Percentiles rank a stretch among this genome's conserved stretches.
Conservation (phyloP, 2,888 invertebrate genomes). For the Notocelia uddmanniana region DNA sequence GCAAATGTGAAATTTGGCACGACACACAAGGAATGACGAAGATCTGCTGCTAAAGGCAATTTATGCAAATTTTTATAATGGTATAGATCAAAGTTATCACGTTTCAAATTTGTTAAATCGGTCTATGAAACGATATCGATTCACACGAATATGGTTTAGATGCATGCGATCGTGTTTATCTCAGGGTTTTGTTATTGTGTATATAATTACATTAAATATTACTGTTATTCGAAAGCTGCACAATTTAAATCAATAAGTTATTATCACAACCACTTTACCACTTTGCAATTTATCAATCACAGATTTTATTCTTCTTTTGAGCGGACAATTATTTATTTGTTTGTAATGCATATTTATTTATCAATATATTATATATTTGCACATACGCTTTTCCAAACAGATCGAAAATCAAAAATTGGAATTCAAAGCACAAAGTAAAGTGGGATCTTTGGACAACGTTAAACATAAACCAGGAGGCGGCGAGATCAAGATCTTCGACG, state of each 20-base stretch:
- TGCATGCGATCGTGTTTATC: constrained; percentile 64
- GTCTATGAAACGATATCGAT: constrained; percentile 45
- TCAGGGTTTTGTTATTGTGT: constrained; percentile 51
- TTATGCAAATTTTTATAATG: constrained; percentile 22
- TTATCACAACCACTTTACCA: too few species aligned
- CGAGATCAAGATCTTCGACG: constrained; percentile 97
- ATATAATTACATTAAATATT: constrained; percentile 47
- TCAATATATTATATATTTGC: constrained; percentile 63
- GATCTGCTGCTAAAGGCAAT: constrained; percentile 12
- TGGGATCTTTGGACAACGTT: constrained; percentile 96
- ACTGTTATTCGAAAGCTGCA: constrained; percentile 47
- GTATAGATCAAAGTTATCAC: not conserved
- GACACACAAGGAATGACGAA: constrained; percentile 24
- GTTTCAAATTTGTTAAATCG: constrained; percentile 13
- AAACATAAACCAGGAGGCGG: constrained; percentile 97
- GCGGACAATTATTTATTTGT: constrained; percentile 39
- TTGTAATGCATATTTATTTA: constrained; percentile 49
- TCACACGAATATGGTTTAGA: constrained; percentile 59
- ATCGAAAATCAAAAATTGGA: constrained; percentile 96
- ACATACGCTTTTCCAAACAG: constrained; percentile 85
- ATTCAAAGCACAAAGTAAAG: constrained; percentile 96
- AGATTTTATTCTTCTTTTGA: constrained; percentile 22
- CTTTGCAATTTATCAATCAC: constrained; percentile 53
- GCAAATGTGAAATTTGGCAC: constrained; percentile 47
- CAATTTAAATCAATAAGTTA: constrained; percentile 41